Evolutionary conservation across 2,888 invertebrate genomes (phyloP).

Genomic region (Argyra leucocephala): DNA sequence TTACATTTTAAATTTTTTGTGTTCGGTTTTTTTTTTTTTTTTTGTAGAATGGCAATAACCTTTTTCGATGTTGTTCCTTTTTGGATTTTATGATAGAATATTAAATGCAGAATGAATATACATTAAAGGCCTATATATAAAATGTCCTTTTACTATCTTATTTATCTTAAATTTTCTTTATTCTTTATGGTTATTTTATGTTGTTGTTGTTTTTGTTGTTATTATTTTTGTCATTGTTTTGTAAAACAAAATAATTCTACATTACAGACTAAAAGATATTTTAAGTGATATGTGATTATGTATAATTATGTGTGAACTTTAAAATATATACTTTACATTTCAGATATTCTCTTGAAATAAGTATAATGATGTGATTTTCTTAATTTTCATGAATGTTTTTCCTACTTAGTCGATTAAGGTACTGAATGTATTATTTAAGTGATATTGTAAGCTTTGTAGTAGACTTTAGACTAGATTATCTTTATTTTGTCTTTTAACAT

Average conservation of each 20-base stretch:
- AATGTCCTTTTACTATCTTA: background rate
- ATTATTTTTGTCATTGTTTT: background rate
- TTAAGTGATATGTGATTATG: background rate
- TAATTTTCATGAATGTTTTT: too few species aligned
- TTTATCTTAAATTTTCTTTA: background rate
- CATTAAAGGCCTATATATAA: background rate
- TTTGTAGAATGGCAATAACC: background rate
- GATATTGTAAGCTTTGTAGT: too few species aligned
- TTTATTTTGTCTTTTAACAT: too few species aligned
- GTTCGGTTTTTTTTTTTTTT: background rate
- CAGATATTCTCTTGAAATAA: too few species aligned
- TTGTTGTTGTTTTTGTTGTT: background rate
- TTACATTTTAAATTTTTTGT: background rate
- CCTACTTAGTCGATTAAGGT: too few species aligned
- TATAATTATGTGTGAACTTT: background rate
- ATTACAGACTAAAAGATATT: background rate
- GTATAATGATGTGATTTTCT: too few species aligned
- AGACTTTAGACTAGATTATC: too few species aligned
- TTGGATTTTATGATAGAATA: background rate
- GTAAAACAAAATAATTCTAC: background rate
- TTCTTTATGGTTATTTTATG: background rate
- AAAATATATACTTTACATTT: too few species aligned
- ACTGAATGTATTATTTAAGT: too few species aligned
- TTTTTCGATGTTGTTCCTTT: background rate
- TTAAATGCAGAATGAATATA: background rate